A percentile compares a stretch with the other conserved stretches of the same genome.
phyloP scores from a whole-genome alignment of 2,888 invertebrate genomes.

The Leptarthrus brevirostris region DNA sequence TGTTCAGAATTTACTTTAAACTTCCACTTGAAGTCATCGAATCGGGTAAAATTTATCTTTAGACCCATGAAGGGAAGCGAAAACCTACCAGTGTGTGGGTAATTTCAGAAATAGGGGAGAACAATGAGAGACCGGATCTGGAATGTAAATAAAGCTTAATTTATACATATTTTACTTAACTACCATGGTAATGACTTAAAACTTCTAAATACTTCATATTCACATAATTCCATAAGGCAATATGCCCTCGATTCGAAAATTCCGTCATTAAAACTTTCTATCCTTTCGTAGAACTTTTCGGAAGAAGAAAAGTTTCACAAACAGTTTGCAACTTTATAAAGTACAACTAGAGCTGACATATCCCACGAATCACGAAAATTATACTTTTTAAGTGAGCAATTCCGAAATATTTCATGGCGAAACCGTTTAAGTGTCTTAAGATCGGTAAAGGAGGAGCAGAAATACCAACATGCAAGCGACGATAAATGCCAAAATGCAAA shows the following conservation, averaged over 20 bases:
- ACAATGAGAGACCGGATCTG: too few species aligned
- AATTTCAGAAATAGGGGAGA: too few species aligned
- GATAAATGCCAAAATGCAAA: neutral
- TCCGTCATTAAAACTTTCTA: neutral
- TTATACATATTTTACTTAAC: too few species aligned
- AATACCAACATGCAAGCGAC: neutral
- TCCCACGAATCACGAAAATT: neutral
- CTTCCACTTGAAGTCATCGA: too few species aligned
- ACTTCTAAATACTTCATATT: too few species aligned
- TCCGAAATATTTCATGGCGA: neutral
- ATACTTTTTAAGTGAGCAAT: slow-evolving; percentile 15
- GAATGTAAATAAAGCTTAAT: too few species aligned
- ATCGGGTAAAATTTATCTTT: too few species aligned
- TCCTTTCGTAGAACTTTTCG: neutral
- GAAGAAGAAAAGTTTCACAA: neutral
- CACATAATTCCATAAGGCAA: too few species aligned
- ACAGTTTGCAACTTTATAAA: slow-evolving; percentile 10
- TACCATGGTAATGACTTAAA: too few species aligned
- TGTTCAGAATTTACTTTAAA: too few species aligned
- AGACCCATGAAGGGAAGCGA: too few species aligned
- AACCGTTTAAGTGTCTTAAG: slow-evolving; percentile 4
- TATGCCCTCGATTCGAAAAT: neutral
- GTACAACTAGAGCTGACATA: neutral
- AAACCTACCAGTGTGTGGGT: too few species aligned
- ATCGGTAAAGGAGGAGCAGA: neutral